These are phyloP conservation scores for Haliclona indistincta DNA, from an alignment of 37 sponge, comb jelly and placozoan species.

Conservation along the genomic window DNA sequence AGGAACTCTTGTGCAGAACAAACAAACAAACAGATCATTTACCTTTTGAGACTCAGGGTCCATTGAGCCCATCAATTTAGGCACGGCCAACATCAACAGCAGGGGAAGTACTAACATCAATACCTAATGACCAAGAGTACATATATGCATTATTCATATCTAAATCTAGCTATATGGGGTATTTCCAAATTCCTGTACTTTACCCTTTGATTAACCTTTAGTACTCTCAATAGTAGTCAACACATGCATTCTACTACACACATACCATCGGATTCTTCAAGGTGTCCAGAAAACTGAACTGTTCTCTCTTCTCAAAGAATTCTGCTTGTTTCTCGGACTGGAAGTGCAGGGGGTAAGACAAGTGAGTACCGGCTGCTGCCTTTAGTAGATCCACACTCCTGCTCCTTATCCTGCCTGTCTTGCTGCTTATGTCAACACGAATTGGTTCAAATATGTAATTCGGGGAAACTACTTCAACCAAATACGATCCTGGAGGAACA, in stretches of 20 bases:
- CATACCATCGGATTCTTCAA: slow-evolving; percentile 91
- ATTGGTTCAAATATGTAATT: slow-evolving; percentile 82
- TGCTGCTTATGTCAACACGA: slow-evolving; percentile 91
- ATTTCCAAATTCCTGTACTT: neutral
- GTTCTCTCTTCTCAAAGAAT: slow-evolving; percentile 91
- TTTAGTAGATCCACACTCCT: slow-evolving; percentile 80
- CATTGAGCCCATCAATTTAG: slow-evolving; percentile 78
- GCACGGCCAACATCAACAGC: slow-evolving; percentile 80
- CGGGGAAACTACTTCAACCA: slow-evolving; percentile 85
- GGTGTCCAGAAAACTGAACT: slow-evolving; percentile 68
- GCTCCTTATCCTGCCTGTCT: slow-evolving; percentile 82
- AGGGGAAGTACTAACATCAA: slow-evolving; percentile 84
- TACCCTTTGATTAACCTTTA: neutral
- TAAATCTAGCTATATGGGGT: neutral
- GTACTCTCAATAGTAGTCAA: neutral
- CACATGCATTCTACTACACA: neutral
- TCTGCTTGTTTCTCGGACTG: slow-evolving; percentile 51
- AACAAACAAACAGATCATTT: slow-evolving; percentile 9
- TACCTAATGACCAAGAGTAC: slow-evolving; percentile 36
- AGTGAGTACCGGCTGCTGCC: slow-evolving; percentile 38
- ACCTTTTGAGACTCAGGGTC: slow-evolving; percentile 90
- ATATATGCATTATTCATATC: neutral
- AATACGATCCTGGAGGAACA: slow-evolving; percentile 87
- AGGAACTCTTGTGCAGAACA: neutral
- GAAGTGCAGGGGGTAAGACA: slow-evolving; percentile 88